A percentile compares a stretch with the other conserved stretches of the same genome.
Conservation (phyloP, 2,888 invertebrate species). For the Lobophora halterata region DNA sequence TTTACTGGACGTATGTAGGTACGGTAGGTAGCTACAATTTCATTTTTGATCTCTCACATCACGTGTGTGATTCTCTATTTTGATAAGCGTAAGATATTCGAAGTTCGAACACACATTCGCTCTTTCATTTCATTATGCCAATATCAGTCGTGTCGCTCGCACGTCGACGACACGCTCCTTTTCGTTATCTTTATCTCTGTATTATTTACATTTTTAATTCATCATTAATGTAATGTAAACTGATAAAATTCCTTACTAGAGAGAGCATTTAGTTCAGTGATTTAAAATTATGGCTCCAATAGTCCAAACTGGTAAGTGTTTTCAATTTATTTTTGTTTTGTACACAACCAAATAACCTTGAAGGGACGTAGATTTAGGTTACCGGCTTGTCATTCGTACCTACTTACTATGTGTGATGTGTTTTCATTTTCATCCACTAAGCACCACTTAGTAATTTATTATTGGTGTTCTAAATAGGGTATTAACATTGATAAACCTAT, state of each 20-base stretch:
- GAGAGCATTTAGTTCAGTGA: constrained; percentile 1
- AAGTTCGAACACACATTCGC: too few species aligned
- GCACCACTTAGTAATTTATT: too few species aligned
- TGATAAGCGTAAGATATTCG: too few species aligned
- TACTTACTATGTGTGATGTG: too few species aligned
- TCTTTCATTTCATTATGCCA: constrained; percentile 7
- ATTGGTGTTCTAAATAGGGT: too few species aligned
- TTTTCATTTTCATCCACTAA: too few species aligned
- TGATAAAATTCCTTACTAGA: not conserved
- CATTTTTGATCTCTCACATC: too few species aligned
- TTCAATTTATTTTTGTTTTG: constrained; percentile 16
- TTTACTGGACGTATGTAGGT: too few species aligned
- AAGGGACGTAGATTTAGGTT: not conserved
- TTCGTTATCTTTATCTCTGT: constrained; percentile 1
- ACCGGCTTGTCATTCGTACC: not conserved
- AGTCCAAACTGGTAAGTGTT: constrained; percentile 57
- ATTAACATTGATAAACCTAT: too few species aligned
- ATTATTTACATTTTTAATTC: constrained; percentile 1
- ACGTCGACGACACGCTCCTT: not conserved
- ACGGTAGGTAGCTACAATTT: too few species aligned
- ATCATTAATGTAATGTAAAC: not conserved
- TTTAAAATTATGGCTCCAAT: constrained; percentile 40
- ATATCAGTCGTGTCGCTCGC: constrained; percentile 3
- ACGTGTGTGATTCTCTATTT: too few species aligned
- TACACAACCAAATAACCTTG: constrained; percentile 1